These are phyloP conservation scores for Macrosiphum euphorbiae DNA, from an alignment of 2,888 invertebrate species.

Conservation along the genomic window DNA sequence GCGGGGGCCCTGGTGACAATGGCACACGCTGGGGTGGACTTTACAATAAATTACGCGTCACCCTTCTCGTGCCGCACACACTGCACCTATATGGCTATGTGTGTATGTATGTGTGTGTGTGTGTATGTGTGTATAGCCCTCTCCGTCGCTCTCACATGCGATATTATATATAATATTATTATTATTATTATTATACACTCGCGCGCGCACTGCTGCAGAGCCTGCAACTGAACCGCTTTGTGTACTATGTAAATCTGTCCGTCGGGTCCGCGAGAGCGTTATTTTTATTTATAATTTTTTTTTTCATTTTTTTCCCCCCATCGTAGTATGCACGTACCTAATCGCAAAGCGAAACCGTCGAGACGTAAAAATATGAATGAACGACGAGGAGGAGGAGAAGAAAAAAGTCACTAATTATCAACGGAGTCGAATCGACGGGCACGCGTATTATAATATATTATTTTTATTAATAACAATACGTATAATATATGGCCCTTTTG, in stretches of 20 bases:
- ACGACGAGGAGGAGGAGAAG: not conserved
- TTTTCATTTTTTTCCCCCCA: not conserved
- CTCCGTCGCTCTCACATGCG: not conserved
- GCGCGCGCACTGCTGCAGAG: not conserved
- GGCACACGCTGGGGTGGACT: constrained; percentile 55
- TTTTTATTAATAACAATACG: not conserved
- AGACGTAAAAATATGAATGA: constrained; percentile 29
- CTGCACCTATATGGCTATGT: not conserved
- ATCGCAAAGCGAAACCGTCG: constrained; percentile 49
- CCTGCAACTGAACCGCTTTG: constrained; percentile 57
- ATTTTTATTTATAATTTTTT: constrained; percentile 49
- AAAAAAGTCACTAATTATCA: constrained; percentile 48
- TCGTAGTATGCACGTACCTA: not conserved
- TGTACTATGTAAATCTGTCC: constrained; percentile 54
- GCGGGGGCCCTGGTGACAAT: constrained; percentile 49
- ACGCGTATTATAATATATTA: not conserved
- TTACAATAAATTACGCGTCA: constrained; percentile 62
- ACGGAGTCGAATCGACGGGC: constrained; percentile 5
- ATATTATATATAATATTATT: constrained; percentile 1
- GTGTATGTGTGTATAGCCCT: not conserved
- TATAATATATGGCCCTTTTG: not conserved
- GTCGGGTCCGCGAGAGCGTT: not conserved
- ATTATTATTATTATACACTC: constrained; percentile 5
- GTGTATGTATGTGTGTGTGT: not conserved
- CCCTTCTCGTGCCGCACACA: not conserved